A percentile compares a stretch with the other conserved stretches of the same genome.
These are phyloP conservation scores for Alviniconcha strummeri DNA, from an alignment of 2,888 invertebrate genomes.

Conservation along the genomic window DNA sequence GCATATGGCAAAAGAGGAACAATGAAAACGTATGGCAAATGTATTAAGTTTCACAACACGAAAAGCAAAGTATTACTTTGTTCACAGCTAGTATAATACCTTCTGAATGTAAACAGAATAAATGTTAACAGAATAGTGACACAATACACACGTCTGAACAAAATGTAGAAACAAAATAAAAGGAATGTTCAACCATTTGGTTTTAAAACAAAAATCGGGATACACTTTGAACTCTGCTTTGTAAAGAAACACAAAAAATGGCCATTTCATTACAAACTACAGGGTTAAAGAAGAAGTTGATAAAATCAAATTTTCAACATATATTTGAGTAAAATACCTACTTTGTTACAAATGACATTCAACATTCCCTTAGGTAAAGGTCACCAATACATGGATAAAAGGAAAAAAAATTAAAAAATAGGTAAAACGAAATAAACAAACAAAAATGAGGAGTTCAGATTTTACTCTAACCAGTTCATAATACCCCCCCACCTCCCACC, in stretches of 20 bases:
- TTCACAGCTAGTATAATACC: conserved; percentile 18
- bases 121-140: not conserved
- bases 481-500: no score
- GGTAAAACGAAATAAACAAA: no score
- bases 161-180: not conserved
- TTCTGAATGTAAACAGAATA: not conserved
- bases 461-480: no score
- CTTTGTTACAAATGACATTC: no score
- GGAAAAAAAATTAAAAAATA: no score
- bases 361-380: not conserved
- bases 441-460: no score
- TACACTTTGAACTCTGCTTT: not conserved
- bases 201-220: not conserved
- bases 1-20: not conserved
- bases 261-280: not conserved
- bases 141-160: not conserved
- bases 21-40: not conserved
- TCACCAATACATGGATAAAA: not conserved
- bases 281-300: not conserved
- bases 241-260: not conserved
- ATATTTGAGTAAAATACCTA: no score
- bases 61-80: not conserved
- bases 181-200: not conserved
- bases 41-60: conserved; percentile 11
- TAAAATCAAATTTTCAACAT: no score